Base-by-base conservation (phyloP, 1,140 invertebrate species). In the Aphis craccivora region DNA sequence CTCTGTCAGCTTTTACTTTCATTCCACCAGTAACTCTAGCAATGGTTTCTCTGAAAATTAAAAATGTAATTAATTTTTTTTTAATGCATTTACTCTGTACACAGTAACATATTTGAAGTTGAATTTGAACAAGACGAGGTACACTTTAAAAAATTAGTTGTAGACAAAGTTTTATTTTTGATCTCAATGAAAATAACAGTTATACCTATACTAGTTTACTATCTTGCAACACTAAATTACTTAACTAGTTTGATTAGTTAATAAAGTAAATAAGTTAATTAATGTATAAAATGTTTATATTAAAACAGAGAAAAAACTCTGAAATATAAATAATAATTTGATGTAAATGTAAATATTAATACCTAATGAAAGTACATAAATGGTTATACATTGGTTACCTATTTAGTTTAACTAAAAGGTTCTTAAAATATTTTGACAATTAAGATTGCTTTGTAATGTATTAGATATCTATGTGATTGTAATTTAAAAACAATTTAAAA, bases 1-100 rank as follows among this genome's bases (percentile, higher is more conserved):
- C 99, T 96, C 99, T 97, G 96, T 99, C 99, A 95, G 99, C 99
- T 96, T 99, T 99, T 0, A 99, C 99, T 96, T 99, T 99, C 99
- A 99, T 99, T 94, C 99, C 99, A 95, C 99, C 99, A 95, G 99
- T 99, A 55, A 99, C 98, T 95, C 99, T 97, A 93, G 98, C 98
- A 95, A 99, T 99, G 6, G 99, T 99, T 98, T 99, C 99, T 95
- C 98, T 97, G 23, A 89, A 89, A 94, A n/a, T 40, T 95, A 95
- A 94, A 9, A 67, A 30, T 60, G 0, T 45, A 45, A 45, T 45
- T 45, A 45, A 0, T 45, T 40, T 40, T 3, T 40, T 40, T 9
- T 11, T 30, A 30, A 30, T 67, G 60, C 30, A 30, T 67, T 25
- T 9, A 30, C 30, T n/a, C 0, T n/a, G 60, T 67, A 4, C 0